Base-by-base conservation (phyloP, 2,888 invertebrate genomes). In the Melieria picta region DNA sequence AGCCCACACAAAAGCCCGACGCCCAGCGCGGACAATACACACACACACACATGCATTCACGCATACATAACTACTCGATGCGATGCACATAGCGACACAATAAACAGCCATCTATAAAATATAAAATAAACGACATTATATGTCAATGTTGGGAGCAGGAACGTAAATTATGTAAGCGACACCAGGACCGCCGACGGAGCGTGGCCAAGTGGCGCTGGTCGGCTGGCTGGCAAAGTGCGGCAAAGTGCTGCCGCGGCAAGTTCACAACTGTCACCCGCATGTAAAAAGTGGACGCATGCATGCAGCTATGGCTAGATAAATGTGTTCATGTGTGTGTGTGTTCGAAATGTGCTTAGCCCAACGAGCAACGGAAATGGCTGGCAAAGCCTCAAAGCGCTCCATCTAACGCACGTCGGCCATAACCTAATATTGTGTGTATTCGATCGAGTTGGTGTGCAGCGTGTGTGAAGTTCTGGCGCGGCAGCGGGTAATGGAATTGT, bases 51-150 rank as follows among this genome's bases (percentile, higher is more conserved):
- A 30, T 30, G 2, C 30, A 30, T 52, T 5, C 13, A 6, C 7
- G 13, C 30, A 30, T 30, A 30, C 30, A 30, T 30, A 30, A 30
- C 30, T 52, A 9, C 52, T n/a, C 13, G 13, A 52, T 11, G 7
- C 11, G 13, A 52, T 52, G 13, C 11, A 50, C 11, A 50, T 50
- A 11, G 7, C 9, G n/a, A 52, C 13, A 52, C 52, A 52, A n/a
- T 52, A 13, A 52, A 52, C 11, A 52, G 52, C 52, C 13, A 13
- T 52, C 63, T 47, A 56, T 69, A 69, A 69, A 69, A 67, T 67
- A 60, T 48, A 60, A 60, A 60, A 69, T 69, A 63, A 69, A 55
- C 47, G 69, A 69, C 69, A 69, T 69, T 63, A 45, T 46, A 69
- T 69, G 61, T 67, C 67, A 58, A 50, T 48, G 60, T 45, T 30